Base-by-base conservation (phyloP, 1,140 invertebrate species). In the Plutomurus gul region DNA sequence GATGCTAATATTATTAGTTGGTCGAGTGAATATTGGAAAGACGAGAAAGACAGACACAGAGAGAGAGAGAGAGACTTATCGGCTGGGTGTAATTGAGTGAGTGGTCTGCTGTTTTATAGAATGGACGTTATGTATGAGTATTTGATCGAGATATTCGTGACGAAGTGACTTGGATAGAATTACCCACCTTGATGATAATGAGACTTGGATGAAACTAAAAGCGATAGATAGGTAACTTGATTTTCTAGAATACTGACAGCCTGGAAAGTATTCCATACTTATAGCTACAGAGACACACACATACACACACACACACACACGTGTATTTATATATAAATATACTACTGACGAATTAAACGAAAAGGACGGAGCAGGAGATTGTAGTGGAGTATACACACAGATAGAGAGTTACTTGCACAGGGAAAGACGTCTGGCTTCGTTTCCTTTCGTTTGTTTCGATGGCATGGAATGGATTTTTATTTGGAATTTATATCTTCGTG, bases 71-170 rank as follows among this genome's bases (percentile, higher is more conserved):
- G 56, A 65, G 56, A 65, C 56, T 65, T 65, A 65, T 65, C 56
- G 56, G 56, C 56, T 65, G 56, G 11, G 56, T 33, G 56, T 65
- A 65, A 65, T 65, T 65, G 56, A 65, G 56, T 65, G 56, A 65
- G 56, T 65, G 56, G 56, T 65, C 27, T 33, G 51, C 10, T 30
- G 11, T 36, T 25, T 22, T 27, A 56, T 27, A 27, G 51, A 27
- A 56, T 56, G 20, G 51, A 56, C 25, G 49, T 56, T 65, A 65
- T 65, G 56, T 65, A 65, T 65, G 56, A 65, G 27, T 65, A n/a
- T 65, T 65, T 65, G 56, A 65, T 65, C 56, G 56, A 65, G 56
- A 65, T 65, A 65, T 65, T 65, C 56, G 56, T 65, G 56, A 65
- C 56, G 56, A 65, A 65, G 56, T 65, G 56, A 65, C 56, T 65